Evolutionary conservation across 2,888 invertebrate genomes (phyloP).

Genomic region (Monoplex corrugatus): DNA sequence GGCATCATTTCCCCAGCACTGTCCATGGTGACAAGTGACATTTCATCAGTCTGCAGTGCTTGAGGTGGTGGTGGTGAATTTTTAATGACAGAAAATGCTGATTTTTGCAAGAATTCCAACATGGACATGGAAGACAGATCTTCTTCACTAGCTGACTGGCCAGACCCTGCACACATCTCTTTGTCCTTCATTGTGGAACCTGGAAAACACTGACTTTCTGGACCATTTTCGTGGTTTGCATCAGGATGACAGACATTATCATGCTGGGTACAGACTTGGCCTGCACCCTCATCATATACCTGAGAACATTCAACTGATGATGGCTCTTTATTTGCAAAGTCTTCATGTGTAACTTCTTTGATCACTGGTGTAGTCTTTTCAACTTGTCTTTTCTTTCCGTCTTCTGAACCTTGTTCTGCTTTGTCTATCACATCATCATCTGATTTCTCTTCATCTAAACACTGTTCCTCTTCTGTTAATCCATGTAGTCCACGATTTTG

Average conservation of each 20-base stretch:
- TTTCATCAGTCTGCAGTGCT: too few species aligned
- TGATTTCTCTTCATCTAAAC: too few species aligned
- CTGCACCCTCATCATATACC: too few species aligned
- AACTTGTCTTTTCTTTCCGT: background rate
- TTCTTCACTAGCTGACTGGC: background rate
- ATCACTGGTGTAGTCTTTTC: background rate
- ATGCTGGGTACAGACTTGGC: too few species aligned
- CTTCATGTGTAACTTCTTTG: background rate
- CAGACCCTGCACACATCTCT: background rate
- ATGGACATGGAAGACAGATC: background rate
- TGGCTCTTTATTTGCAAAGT: background rate
- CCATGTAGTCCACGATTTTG: background rate
- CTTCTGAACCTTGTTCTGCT: background rate
- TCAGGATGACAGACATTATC: too few species aligned
- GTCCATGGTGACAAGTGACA: too few species aligned
- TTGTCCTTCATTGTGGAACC: too few species aligned
- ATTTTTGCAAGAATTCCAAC: slow-evolving; percentile 3
- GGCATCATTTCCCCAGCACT: background rate
- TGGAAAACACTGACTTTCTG: too few species aligned
- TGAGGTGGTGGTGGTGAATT: background rate
- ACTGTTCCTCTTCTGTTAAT: too few species aligned
- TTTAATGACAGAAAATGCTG: background rate
- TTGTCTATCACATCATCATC: too few species aligned
- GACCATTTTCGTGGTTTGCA: too few species aligned
- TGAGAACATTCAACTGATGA: background rate